These are phyloP conservation scores for Xiphophorus birchmanni DNA, from an alignment of 2,797 vertebrate species.

Conservation along the genomic window DNA sequence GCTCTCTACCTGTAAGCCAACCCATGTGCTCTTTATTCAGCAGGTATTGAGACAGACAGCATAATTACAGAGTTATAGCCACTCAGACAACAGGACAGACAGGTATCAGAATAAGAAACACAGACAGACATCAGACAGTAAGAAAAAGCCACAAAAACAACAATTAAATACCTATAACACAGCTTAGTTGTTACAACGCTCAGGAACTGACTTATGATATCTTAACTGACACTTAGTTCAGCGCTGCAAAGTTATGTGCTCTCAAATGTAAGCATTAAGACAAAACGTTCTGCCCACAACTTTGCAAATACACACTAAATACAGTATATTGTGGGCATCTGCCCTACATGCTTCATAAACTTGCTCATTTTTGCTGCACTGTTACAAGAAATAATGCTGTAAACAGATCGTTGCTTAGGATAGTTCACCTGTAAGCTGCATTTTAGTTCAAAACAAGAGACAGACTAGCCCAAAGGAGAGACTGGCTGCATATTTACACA, in stretches of 20 bases:
- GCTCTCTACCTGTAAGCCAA: slow-evolving; percentile 15
- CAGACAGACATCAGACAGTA: slow-evolving; percentile 53
- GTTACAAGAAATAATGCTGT: slow-evolving; percentile 32
- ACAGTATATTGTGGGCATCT: slow-evolving; percentile 25
- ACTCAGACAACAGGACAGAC: slow-evolving; percentile 59
- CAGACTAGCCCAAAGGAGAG: slow-evolving; percentile 20
- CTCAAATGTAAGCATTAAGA: slow-evolving; percentile 18
- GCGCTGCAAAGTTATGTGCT: slow-evolving; percentile 15
- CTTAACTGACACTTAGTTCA: slow-evolving; percentile 47
- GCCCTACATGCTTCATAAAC: slow-evolving; percentile 59
- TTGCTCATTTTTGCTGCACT: slow-evolving; percentile 39
- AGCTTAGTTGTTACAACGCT: slow-evolving; percentile 56
- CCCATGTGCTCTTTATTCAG: slow-evolving; percentile 29
- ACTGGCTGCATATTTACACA: slow-evolving; percentile 57
- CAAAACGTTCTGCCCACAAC: slow-evolving; percentile 16
- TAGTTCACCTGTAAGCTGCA: slow-evolving; percentile 19
- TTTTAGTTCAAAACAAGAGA: slow-evolving; percentile 22
- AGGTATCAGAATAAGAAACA: slow-evolving; percentile 49
- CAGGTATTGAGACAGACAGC: slow-evolving; percentile 8
- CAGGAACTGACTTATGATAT: slow-evolving; percentile 59
- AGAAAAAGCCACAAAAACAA: slow-evolving; percentile 51
- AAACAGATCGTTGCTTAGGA: slow-evolving; percentile 19
- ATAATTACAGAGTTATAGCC: slow-evolving; percentile 28
- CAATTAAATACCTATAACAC: slow-evolving; percentile 64
- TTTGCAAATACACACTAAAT: slow-evolving; percentile 31